Base-by-base conservation (phyloP, 2,797 vertebrate species). In the Halcyon smyrnensis region DNA sequence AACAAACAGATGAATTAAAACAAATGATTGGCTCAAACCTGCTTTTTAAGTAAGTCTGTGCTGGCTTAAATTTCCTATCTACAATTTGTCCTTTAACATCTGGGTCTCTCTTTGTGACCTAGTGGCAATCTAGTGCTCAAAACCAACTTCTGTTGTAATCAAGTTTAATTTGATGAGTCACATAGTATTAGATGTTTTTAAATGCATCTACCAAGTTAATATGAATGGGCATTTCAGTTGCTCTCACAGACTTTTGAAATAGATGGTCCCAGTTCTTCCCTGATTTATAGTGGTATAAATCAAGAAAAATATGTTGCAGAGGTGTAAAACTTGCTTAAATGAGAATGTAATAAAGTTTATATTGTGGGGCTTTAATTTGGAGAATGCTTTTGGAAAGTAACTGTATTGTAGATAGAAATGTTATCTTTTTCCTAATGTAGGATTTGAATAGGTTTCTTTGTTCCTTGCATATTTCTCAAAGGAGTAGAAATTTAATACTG, bases 311-410 rank as follows among this genome's bases (percentile, higher is more conserved):
- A 2, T 34, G 11, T 67, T 84, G 17, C 34, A 84, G 36, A 73
- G 19, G 11, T 80, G 28, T 86, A 59, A 87, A 96, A 80, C 62
- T 34, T 56, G 27, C 43, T 81, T 81, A 73, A 71, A 86, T 56
- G 14, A 69, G 7, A 24, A 70, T 59, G 8, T 56, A 65, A 67
- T 90, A n/a, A 81, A 34, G 27, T 12, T 73, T 85, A 71, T 74
- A 32, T 3, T 45, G 13, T 41, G 27, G 9, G 25, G 0, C 3
- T 43, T 68, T 70, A 50, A 1, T 1, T 5, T 2, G 1, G 10
- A 15, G 12, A 63, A 48, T 57, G 60, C 7, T 79, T 83, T 46
- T 50, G 32, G 3, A 1, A 1, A 65, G 19, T 54, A 34, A 8
- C 21, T 54, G 15, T 32, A 23, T 4, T 32, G 8, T 12, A 43